Evolutionary conservation across 1,140 invertebrate genomes (phyloP), one percentile per base, ranked within the genome.

Genomic region (Oryctes rhinoceros): DNA sequence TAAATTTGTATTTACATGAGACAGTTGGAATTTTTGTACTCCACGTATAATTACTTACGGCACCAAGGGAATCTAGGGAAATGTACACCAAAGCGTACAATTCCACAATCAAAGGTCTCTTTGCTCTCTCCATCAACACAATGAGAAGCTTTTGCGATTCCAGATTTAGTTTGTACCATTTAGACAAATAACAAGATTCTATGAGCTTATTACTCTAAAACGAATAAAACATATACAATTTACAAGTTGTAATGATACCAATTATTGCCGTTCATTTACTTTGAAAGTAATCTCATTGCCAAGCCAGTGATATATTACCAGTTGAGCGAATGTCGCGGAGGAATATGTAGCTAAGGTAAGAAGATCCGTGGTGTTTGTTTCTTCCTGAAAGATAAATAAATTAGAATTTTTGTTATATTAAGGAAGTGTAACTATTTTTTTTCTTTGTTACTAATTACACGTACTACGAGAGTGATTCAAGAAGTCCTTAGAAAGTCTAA

Each of bases 261-360:
- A 53, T n/a, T 15, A 67, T 7, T 65, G 6, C 4, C 9, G 30
- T 67, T 24, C 18, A 13, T 11, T 24, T 24, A 67, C 65, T 10
- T 24, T 67, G 30, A 67, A 67, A 1, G 35, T 67, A 35, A 18
- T 5, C 35, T 67, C n/a, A 11, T 24, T 67, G 65, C 65, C 65
- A 4, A 67, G n/a, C 65, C 65, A 67, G 18, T 67, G 65, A 67
- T 67, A 67, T 67, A 67, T 20, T 20, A 35, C 30, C 4, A 67
- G 18, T 24, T 67, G 65, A 67, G 65, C 13, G 1, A 67, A 67
- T 35, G 65, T 67, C 1, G 49, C 49, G 13, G 9, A 13, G 11
- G 49, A 53, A 53, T 53, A 53, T 53, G 49, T 53, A 53, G 13
- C 13, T 53, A 53, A 18, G 4, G 11, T 53, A 18, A 53, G 13